These are phyloP conservation scores for Cirrhinus molitorella DNA, from an alignment of 2,797 vertebrate species.

Conservation along the genomic window DNA sequence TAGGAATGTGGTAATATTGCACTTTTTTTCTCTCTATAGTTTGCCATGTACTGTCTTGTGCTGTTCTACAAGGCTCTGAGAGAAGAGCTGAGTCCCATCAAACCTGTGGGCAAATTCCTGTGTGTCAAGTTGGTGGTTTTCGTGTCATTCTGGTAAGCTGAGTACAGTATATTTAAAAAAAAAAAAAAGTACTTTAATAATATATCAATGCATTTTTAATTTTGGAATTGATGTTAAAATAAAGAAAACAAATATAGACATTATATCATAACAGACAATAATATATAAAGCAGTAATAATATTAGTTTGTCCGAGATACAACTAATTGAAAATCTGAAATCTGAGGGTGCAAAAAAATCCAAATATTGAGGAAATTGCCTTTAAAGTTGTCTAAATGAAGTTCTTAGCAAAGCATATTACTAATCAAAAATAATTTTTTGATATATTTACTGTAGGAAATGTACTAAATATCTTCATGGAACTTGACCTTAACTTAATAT, in stretches of 20 bases:
- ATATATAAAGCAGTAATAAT: not conserved
- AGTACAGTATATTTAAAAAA: no score
- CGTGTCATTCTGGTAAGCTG: conserved; percentile 92
- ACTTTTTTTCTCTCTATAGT: conserved; percentile 75
- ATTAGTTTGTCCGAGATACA: no score
- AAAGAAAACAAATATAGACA: not conserved
- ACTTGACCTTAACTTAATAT: no score
- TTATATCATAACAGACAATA: not conserved
- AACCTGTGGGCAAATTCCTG: conserved; percentile 95
- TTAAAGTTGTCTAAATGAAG: no score
- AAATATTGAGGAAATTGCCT: no score
- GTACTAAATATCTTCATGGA: no score
- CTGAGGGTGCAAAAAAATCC: no score
- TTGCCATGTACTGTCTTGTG: conserved; percentile 98
- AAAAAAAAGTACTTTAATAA: no score
- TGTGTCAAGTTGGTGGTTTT: conserved; percentile 99
- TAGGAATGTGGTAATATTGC: not conserved
- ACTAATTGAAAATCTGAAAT: no score
- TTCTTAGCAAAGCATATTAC: no score
- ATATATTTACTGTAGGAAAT: no score
- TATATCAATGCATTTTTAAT: not conserved
- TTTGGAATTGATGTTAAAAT: not conserved
- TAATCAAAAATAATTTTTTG: no score
- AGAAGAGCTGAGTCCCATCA: conserved; percentile 93
- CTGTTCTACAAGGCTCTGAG: conserved; percentile 94